A percentile compares a stretch with the other conserved stretches of the same genome.
Conservation (phyloP, 2,888 invertebrate genomes). For the Neoascia interrupta region DNA sequence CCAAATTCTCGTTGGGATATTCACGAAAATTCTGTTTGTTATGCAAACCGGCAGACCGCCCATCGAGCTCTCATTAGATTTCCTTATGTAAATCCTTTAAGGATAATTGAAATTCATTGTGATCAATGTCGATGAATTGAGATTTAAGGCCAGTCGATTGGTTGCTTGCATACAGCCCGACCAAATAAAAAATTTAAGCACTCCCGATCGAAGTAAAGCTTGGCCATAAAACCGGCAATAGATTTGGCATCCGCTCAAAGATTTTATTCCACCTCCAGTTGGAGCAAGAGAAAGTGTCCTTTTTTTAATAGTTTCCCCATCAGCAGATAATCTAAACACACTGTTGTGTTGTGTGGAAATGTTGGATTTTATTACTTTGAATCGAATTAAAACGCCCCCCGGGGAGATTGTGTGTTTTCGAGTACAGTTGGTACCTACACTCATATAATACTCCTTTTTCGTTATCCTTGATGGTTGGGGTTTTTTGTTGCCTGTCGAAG, state of each 20-base stretch:
- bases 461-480: background rate
- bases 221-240: background rate
- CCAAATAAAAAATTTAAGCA: no score
- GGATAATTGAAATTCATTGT: slow-evolving; percentile 47
- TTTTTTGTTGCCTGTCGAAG: background rate
- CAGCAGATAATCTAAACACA: slow-evolving; percentile 46
- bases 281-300: background rate
- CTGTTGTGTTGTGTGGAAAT: slow-evolving; percentile 32
- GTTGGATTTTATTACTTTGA: slow-evolving; percentile 47
- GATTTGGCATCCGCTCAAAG: background rate
- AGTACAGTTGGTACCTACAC: no score
- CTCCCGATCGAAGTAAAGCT: slow-evolving; percentile 24
- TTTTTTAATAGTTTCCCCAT: slow-evolving; percentile 2
- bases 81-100: slow-evolving; percentile 16
- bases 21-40: no score
- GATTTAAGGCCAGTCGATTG: slow-evolving; percentile 26
- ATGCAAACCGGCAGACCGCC: slow-evolving; percentile 3
- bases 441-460: background rate
- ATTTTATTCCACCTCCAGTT: background rate
- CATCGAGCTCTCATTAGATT: slow-evolving; percentile 15
- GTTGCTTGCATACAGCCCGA: no score
- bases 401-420: no score
- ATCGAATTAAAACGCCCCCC: slow-evolving; percentile 42
- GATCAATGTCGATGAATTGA: slow-evolving; percentile 13
- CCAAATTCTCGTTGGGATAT: slow-evolving; percentile 18